Evolutionary conservation across 2,113 vertebrate species (phyloP), one percentile per base, ranked within the genome.

Genomic region (Nothocercus nigrocapillus): DNA sequence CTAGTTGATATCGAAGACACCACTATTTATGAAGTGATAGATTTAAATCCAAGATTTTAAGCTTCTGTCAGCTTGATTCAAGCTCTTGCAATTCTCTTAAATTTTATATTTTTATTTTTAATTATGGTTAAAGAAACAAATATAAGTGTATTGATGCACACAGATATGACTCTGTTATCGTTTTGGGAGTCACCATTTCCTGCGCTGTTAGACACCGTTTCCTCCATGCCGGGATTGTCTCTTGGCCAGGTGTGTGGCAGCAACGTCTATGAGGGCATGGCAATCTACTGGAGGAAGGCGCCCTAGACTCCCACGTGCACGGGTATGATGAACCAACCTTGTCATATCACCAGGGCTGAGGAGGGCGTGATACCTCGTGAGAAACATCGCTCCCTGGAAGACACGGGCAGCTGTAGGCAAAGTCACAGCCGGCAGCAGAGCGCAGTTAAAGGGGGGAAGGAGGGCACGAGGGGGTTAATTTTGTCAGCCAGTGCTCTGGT

Each of bases 371-470:
- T 32, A 30, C 54, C 54, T 16, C 17, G 10, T 56, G 54, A 56
- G 53, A 30, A 56, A 30, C 30, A 3, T 30, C 5, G 5, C 27
- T 54, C 53, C 28, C 27, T 9, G 27, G 15, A 27, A 54, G 53
- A 13, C 3, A 2, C 24, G 6, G 0, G 9, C 38, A 82, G 45
- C 20, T 54, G 0, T 16, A 10, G 34, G 7, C 54, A 68, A 21
- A 75, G 63, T 5, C 53, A 11, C 54, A 54, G 53, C 8, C 49
- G 21, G 72, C 32, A 19, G 66, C 17, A 51, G 56, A 47, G 40
- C 62, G 20, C 34, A 45, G 72, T 44, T 42, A 8, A 3, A 2
- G 3, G 5, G 67, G 53, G 40, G 66, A 77, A 45, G 11, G 21
- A 24, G 34, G 77, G 38, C 54, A 44, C 56, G 5, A 27, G 74